Conservation (phyloP, 2,888 invertebrate species). For the Protophormia terraenovae region DNA sequence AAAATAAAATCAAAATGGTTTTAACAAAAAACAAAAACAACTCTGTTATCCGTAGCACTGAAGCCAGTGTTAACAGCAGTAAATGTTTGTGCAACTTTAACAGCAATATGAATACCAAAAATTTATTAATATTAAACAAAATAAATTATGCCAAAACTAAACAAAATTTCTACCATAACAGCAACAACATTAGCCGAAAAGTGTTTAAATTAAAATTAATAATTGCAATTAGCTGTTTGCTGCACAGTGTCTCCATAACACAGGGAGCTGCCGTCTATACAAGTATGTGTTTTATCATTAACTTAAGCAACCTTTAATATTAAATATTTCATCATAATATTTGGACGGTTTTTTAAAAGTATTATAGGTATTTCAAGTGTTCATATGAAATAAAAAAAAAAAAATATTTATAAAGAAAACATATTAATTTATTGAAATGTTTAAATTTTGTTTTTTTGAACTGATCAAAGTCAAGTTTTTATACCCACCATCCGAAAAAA, state of each 20-base stretch:
- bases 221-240: constrained; percentile 74
- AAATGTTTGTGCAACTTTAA: constrained; percentile 46
- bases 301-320: background rate
- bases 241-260: constrained; percentile 73
- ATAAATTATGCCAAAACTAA: constrained; percentile 58
- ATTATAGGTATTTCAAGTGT: background rate
- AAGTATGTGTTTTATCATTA: constrained; percentile 80
- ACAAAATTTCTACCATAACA: constrained; percentile 30
- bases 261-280: constrained; percentile 79
- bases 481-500: no score
- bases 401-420: constrained; percentile 10
- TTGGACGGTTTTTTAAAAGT: background rate
- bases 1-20: constrained; percentile 71
- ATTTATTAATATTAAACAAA: constrained; percentile 46
- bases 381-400: background rate
- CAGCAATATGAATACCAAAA: constrained; percentile 56
- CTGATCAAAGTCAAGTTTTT: constrained; percentile 52
- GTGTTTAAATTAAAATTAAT: constrained; percentile 67
- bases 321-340: constrained; percentile 6
- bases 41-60: constrained; percentile 13
- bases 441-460: constrained; percentile 1
- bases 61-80: constrained; percentile 28
- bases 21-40: constrained; percentile 60
- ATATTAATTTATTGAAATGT: background rate
- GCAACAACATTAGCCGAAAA: constrained; percentile 23